phyloP scores from a whole-genome alignment of 2,797 vertebrate genomes.

The Peromyscus attwateri region DNA sequence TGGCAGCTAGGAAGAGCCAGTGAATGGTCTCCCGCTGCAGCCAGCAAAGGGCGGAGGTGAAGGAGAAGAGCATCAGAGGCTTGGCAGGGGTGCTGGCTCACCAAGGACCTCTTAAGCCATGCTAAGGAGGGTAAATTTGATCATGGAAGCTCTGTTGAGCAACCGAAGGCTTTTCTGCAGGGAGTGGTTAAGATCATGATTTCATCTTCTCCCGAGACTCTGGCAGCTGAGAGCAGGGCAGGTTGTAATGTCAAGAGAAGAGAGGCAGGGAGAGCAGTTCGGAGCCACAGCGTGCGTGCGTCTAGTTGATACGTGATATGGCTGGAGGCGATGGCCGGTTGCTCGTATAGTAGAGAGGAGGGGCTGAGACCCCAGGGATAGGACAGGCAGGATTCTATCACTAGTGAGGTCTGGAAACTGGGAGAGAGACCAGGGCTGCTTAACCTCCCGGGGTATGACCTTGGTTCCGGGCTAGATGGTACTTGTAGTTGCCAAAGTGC shows the following conservation, averaged over 20 bases:
- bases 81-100: background rate
- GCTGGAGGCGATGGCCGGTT: background rate
- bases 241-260: background rate
- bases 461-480: background rate
- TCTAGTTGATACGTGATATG: background rate
- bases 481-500: background rate
- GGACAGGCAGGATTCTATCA: background rate
- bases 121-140: constrained; percentile 41
- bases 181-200: constrained; percentile 1
- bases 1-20: background rate
- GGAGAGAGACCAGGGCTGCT: background rate
- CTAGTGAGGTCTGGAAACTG: background rate
- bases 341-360: background rate
- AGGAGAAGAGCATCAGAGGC: background rate
- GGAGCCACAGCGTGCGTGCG: background rate
- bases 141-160: constrained; percentile 15
- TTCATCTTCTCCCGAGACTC: constrained; percentile 45
- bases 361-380: background rate
- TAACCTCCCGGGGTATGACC: background rate
- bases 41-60: background rate
- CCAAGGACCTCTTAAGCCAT: background rate
- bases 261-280: background rate
- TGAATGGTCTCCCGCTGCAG: background rate
- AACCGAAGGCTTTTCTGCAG: background rate
- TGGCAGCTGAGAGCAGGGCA: constrained; percentile 9